These are phyloP conservation scores for Napeogenes sylphis DNA, from an alignment of 2,888 invertebrate genomes.

Conservation along the genomic window DNA sequence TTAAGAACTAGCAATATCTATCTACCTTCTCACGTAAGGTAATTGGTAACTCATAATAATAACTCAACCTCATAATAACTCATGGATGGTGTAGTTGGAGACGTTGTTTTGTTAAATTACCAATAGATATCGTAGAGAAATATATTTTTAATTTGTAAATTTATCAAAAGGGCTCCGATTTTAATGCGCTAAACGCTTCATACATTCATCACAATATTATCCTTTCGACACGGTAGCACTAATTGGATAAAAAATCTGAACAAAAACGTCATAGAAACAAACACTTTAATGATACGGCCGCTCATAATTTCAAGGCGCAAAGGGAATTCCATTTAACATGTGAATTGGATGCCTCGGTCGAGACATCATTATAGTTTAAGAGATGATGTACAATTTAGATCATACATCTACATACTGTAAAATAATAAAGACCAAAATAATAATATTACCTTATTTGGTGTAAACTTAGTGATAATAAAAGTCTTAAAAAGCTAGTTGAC, in stretches of 20 bases:
- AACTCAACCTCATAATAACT: too few relatives aligned
- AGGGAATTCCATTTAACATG: slow-evolving; percentile 76
- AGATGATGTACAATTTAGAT: slow-evolving; percentile 14
- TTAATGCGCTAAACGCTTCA: slow-evolving; percentile 69
- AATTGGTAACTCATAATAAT: too few relatives aligned
- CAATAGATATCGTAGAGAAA: too few relatives aligned
- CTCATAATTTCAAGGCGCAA: slow-evolving; percentile 68
- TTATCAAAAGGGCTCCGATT: slow-evolving; percentile 60
- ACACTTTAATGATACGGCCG: slow-evolving; percentile 71
- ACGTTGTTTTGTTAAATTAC: too few relatives aligned
- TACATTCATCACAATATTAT: slow-evolving; percentile 71
- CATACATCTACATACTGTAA: slow-evolving; percentile 1
- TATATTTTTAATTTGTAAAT: not conserved
- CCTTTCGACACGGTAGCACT: slow-evolving; percentile 79
- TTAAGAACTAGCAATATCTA: too few relatives aligned
- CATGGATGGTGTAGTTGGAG: too few relatives aligned
- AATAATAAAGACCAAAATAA: slow-evolving; percentile 1
- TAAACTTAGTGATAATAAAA: too few relatives aligned
- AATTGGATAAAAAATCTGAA: slow-evolving; percentile 73
- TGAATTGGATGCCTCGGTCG: slow-evolving; percentile 70
- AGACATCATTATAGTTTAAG: slow-evolving; percentile 45
- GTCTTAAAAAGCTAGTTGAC: too few relatives aligned
- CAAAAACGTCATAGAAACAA: slow-evolving; percentile 73
- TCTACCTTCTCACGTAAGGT: too few relatives aligned
- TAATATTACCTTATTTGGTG: too few relatives aligned